Evolutionary conservation across 2,888 invertebrate genomes (phyloP).

Genomic region (Pheosia tremula): DNA sequence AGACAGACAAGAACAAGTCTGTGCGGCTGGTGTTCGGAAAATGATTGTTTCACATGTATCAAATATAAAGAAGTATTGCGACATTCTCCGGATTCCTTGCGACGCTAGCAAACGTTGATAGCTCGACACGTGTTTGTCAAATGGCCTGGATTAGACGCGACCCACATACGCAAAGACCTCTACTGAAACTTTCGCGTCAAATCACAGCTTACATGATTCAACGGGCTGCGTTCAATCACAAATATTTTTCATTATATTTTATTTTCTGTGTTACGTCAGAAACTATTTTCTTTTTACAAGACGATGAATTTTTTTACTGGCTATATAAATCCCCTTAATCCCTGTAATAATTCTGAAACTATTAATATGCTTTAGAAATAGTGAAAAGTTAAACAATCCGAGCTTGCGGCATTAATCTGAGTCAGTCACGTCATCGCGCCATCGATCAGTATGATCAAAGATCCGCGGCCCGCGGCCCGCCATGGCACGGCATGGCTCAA

Average conservation of each 20-base stretch:
- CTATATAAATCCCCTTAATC: neutral
- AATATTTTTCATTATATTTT: no score
- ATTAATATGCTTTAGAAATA: neutral
- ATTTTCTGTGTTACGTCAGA: no score
- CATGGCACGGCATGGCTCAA: no score
- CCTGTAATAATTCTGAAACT: neutral
- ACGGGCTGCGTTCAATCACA: neutral
- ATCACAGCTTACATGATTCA: neutral
- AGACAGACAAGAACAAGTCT: no score
- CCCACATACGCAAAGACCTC: neutral
- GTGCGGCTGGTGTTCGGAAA: no score
- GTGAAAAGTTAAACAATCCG: neutral
- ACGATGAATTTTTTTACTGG: no score
- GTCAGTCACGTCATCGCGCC: neutral
- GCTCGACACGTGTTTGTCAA: neutral
- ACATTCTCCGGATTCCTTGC: neutral
- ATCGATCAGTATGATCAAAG: neutral
- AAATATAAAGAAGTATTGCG: neutral
- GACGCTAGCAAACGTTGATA: neutral
- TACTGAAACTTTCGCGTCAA: neutral
- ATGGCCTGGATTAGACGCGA: neutral
- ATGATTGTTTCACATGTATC: no score
- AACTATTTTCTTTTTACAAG: no score
- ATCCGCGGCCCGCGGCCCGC: neutral
- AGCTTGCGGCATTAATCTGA: neutral